phyloP scores from a whole-genome alignment of 2,113 vertebrate species.

The Hemiscyllium ocellatum region DNA sequence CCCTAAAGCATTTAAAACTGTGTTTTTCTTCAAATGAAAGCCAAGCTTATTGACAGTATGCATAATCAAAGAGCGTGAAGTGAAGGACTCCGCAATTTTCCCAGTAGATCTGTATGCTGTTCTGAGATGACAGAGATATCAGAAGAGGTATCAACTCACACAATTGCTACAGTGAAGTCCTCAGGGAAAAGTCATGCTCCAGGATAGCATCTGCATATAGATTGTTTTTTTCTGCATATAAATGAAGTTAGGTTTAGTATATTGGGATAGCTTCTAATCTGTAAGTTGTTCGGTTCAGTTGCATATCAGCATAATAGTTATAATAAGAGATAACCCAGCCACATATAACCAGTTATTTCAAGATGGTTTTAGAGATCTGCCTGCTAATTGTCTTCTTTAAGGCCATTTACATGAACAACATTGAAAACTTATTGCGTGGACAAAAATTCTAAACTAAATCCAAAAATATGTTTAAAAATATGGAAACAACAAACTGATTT shows the following conservation, averaged over 20 bases:
- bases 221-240: conserved; percentile 18
- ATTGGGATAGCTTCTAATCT: conserved; percentile 1
- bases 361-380: not conserved
- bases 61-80: conserved; percentile 26
- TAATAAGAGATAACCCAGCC: not conserved
- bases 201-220: conserved; percentile 25
- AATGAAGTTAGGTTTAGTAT: conserved; percentile 27
- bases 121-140: conserved; percentile 27
- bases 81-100: conserved; percentile 2
- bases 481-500: not conserved
- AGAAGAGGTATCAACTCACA: not conserved
- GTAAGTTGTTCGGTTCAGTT: not conserved
- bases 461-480: not conserved
- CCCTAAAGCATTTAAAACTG: conserved; percentile 5
- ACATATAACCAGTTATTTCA: not conserved
- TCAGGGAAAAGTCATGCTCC: not conserved
- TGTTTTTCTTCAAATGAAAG: not conserved
- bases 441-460: not conserved
- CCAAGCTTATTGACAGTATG: not conserved
- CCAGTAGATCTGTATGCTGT: conserved; percentile 2
- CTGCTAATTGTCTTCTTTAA: not conserved
- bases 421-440: not conserved
- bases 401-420: not conserved
- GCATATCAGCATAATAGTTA: not conserved
- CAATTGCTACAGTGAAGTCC: not conserved